These are phyloP conservation scores for Dendronephthya gigantea DNA, from an alignment of 64 coral and sea anemone genomes.

Conservation along the genomic window DNA sequence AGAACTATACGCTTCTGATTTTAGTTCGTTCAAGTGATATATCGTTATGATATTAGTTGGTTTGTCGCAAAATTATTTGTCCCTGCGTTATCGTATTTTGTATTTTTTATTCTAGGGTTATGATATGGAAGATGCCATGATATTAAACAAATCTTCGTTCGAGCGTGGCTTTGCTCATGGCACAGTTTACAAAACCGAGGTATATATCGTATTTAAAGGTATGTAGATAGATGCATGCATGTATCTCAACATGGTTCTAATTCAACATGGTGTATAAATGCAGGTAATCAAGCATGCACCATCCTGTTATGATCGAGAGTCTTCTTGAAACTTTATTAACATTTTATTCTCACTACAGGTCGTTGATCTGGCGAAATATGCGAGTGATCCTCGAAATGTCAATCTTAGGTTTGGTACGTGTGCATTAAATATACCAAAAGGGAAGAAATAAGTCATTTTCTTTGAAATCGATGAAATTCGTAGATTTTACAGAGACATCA, in stretches of 20 bases:
- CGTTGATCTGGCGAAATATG: neutral
- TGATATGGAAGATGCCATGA: slow-evolving; percentile 99
- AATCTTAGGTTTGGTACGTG: neutral
- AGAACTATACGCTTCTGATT: neutral
- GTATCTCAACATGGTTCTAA: neutral
- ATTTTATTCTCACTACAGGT: neutral
- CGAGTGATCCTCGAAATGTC: neutral
- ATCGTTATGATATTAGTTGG: no score
- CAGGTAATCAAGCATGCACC: neutral
- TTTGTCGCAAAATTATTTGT: no score
- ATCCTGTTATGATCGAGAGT: no score
- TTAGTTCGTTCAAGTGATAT: neutral
- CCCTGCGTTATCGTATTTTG: neutral
- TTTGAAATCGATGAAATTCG: neutral
- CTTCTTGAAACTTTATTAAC: neutral
- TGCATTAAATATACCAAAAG: neutral
- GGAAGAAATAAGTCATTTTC: neutral
- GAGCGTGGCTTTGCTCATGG: slow-evolving; percentile 93
- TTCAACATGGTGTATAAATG: neutral
- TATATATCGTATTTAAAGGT: neutral
- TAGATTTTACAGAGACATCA: neutral
- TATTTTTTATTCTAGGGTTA: slow-evolving; percentile 50
- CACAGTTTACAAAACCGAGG: slow-evolving; percentile 77
- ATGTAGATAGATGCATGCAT: neutral
- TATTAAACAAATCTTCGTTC: slow-evolving; percentile 86